Evolutionary conservation across 2,113 vertebrate genomes (phyloP).

Genomic region (Orycteropus afer): DNA sequence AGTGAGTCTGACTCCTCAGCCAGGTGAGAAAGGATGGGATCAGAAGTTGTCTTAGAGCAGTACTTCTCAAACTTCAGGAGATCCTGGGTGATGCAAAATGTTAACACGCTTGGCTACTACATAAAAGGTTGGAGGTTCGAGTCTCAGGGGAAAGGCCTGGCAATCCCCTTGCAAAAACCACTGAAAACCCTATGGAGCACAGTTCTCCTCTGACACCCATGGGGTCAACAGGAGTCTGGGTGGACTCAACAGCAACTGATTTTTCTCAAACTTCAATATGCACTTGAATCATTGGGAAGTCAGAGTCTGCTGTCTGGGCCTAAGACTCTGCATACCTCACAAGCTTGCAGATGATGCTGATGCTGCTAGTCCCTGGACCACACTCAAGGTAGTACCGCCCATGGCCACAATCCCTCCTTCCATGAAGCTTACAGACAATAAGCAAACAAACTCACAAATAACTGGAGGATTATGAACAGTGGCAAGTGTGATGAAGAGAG

Average conservation of each 20-base stretch:
- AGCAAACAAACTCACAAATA: neutral
- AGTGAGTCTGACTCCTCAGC: neutral
- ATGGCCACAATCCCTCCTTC: neutral
- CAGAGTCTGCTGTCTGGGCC: neutral
- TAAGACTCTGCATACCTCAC: neutral
- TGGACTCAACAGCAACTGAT: neutral
- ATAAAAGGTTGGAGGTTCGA: neutral
- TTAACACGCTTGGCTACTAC: neutral
- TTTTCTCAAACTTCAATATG: neutral
- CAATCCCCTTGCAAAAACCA: neutral
- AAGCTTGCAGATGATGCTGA: neutral
- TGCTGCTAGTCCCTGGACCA: neutral
- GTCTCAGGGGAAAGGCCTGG: neutral
- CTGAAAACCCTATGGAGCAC: neutral
- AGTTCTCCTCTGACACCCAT: neutral
- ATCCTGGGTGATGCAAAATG: neutral
- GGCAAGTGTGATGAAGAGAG: neutral
- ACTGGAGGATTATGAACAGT: fast-evolving
- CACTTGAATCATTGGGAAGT: fast-evolving
- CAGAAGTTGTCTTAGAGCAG: neutral
- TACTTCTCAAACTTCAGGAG: neutral
- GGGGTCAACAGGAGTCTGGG: neutral
- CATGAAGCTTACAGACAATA: fast-evolving
- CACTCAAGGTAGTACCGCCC: fast-evolving
- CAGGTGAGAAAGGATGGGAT: fast-evolving